Conservation (phyloP, 2,113 vertebrate genomes). For the Campylorhamphus procurvoides region DNA sequence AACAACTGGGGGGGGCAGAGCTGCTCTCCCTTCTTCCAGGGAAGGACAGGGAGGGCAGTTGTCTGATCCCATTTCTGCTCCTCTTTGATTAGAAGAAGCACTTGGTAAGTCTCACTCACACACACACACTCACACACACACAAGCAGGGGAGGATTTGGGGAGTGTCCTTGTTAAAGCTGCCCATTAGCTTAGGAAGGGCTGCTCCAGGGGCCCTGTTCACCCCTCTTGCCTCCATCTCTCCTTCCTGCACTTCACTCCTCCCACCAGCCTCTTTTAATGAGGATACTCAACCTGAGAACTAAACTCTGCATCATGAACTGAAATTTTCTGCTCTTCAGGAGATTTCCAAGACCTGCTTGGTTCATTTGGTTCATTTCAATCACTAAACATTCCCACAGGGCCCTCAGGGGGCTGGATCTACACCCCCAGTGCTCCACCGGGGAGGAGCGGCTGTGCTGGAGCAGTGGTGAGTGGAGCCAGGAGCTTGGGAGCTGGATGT, state of each 20-base stretch:
- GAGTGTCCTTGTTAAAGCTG: background rate
- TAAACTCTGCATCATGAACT: background rate
- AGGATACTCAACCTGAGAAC: background rate
- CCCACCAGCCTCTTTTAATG: background rate
- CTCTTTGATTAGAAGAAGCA: slow-evolving; percentile 12
- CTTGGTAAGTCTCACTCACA: background rate
- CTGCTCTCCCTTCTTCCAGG: background rate
- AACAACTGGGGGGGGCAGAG: background rate
- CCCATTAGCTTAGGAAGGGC: background rate
- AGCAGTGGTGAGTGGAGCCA: background rate
- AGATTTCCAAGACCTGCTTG: slow-evolving; percentile 18
- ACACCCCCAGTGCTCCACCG: rapidly evolving
- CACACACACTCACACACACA: background rate
- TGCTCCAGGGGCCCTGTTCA: no score
- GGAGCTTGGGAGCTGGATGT: background rate
- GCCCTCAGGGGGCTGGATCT: rapidly evolving
- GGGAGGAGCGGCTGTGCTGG: background rate
- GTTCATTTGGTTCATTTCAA: background rate
- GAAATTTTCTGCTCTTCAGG: background rate
- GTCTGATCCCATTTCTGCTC: slow-evolving; percentile 32
- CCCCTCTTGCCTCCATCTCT: background rate
- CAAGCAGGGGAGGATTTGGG: background rate
- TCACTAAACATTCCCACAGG: background rate
- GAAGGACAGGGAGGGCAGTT: slow-evolving; percentile 1
- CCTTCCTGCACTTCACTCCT: background rate